Conservation (phyloP, 2,797 vertebrate species). For the Channallabes apus region DNA sequence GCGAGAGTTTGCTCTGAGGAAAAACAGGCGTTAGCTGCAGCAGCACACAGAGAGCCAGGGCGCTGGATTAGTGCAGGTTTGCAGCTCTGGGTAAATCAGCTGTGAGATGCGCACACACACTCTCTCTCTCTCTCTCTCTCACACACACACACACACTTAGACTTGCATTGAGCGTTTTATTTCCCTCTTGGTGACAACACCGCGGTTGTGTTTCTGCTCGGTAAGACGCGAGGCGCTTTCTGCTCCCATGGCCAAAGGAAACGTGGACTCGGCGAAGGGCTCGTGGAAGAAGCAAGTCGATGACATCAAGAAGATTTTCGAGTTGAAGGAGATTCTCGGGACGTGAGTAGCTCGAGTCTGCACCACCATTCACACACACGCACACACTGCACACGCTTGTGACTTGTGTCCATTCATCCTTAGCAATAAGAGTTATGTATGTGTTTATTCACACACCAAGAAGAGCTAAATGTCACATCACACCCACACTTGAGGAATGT, state of each 20-base stretch:
- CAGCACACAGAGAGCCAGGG: background rate
- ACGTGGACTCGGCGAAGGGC: constrained; percentile 81
- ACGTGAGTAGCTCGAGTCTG: constrained; percentile 65
- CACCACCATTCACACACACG: constrained; percentile 6
- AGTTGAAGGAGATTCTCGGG: constrained; percentile 87
- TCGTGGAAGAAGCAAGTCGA: constrained; percentile 89
- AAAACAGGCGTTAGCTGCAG: constrained; percentile 20
- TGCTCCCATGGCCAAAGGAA: constrained; percentile 86
- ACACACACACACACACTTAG: background rate
- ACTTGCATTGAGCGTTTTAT: background rate
- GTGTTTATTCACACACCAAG: background rate
- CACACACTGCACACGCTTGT: background rate
- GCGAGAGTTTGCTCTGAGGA: background rate
- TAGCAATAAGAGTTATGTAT: background rate
- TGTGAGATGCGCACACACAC: background rate
- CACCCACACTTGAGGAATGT: constrained; percentile 44
- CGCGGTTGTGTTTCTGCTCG: background rate
- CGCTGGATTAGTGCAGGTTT: constrained; percentile 6
- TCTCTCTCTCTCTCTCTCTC: background rate
- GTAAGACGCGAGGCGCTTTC: constrained; percentile 20
- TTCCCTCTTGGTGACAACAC: background rate
- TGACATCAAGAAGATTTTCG: constrained; percentile 85
- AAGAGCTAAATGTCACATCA: background rate
- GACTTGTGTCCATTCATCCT: background rate
- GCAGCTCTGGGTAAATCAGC: constrained; percentile 28